Percentiles rank a stretch among this genome's conserved stretches.
These are phyloP conservation scores for Leptobrachium leishanense DNA, from an alignment of 2,113 vertebrate species.

Conservation along the genomic window DNA sequence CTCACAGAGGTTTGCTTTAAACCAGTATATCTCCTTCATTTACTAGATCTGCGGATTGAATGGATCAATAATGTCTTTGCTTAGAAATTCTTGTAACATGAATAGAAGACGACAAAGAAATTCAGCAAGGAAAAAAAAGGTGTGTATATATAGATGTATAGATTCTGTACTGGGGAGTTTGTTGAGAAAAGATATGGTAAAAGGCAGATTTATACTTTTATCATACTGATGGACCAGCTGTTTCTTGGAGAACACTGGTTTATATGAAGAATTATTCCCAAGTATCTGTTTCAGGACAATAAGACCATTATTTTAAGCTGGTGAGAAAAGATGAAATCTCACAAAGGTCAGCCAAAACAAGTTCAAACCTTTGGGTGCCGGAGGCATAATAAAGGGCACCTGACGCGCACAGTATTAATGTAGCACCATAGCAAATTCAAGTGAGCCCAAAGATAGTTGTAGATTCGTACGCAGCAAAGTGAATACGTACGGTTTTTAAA, in stretches of 20 bases:
- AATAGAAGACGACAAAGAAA: conserved; percentile 47
- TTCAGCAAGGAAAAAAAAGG: conserved; percentile 55
- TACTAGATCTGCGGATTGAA: conserved; percentile 51
- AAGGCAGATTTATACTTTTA: conserved; percentile 57
- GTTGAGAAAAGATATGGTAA: conserved; percentile 54
- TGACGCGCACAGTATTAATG: conserved; percentile 47
- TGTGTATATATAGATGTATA: not conserved
- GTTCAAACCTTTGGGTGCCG: not conserved
- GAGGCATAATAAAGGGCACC: not conserved
- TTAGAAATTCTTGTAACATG: conserved; percentile 18
- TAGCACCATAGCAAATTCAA: conserved; percentile 75
- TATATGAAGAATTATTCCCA: conserved; percentile 36
- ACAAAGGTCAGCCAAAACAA: not conserved
- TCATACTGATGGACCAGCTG: conserved; percentile 29
- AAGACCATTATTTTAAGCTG: conserved; percentile 7
- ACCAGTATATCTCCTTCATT: conserved; percentile 47
- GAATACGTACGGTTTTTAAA: conserved; percentile 1
- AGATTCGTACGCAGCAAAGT: conserved; percentile 51
- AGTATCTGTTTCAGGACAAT: conserved; percentile 45
- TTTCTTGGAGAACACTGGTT: conserved; percentile 45
- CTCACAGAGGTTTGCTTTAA: conserved; percentile 46
- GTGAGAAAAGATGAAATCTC: not conserved
- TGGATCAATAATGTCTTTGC: conserved; percentile 32
- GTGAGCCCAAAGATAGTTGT: conserved; percentile 60
- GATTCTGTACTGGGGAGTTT: conserved; percentile 55